phyloP scores from a whole-genome alignment of 2,888 invertebrate genomes.

The Apamea epomidion region DNA sequence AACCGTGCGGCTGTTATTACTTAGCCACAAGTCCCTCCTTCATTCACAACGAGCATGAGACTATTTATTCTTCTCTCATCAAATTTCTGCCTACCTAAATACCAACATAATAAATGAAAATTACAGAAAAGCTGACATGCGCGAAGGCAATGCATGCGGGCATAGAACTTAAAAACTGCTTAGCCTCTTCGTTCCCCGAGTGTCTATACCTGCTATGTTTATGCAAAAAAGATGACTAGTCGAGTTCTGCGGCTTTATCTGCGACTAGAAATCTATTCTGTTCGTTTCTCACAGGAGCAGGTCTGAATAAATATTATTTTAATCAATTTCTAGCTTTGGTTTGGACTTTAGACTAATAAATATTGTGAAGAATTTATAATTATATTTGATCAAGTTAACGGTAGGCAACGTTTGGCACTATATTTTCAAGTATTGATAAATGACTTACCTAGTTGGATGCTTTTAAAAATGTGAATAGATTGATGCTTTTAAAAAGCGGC shows the following conservation, averaged over 20 bases:
- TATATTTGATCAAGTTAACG: conserved; percentile 25
- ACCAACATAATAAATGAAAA: neutral
- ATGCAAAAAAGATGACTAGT: conserved; percentile 42
- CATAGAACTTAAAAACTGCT: neutral
- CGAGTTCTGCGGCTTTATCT: conserved; percentile 31
- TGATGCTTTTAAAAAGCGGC: neutral
- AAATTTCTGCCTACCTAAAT: too few species aligned
- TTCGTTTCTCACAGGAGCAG: conserved; percentile 21
- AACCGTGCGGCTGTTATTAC: too few species aligned
- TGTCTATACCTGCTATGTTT: conserved; percentile 15
- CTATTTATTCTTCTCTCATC: too few species aligned
- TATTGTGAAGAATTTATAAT: conserved; percentile 18
- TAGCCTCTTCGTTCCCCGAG: neutral
- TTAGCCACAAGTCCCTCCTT: too few species aligned
- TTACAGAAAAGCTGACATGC: neutral
- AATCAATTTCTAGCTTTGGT: conserved; percentile 33
- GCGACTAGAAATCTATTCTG: conserved; percentile 36
- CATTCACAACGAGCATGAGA: too few species aligned
- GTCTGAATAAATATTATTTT: conserved; percentile 27
- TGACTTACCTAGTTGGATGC: neutral
- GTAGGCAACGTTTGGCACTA: conserved; percentile 7
- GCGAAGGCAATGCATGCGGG: neutral
- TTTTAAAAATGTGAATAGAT: neutral
- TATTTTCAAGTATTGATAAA: conserved; percentile 32
- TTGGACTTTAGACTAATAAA: conserved; percentile 28